Base-by-base conservation (phyloP, 2,888 invertebrate species). In the Bhutanitis thaidina region DNA sequence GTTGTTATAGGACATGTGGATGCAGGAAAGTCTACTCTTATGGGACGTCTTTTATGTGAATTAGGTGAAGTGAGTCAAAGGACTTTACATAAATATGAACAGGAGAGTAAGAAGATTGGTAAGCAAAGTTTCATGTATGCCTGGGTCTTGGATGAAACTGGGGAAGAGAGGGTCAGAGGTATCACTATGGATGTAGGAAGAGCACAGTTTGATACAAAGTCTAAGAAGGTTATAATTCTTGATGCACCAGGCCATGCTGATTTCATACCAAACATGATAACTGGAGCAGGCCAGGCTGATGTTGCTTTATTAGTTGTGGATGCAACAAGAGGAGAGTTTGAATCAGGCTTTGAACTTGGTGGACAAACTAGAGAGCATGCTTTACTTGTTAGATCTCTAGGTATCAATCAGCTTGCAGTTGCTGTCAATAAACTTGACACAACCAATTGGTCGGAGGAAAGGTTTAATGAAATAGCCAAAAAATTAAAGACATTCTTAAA, bases 201-300 rank as follows among this genome's bases (percentile, higher is more conserved):
- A 62, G 96, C 96, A 12, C 94, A 95, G 61, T 98, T 99, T 89
- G 96, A 97, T 82, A 97, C 98, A 0, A 92, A 93, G 48, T 92
- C 93, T 1, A 97, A 97, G 85, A 89, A 88, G 79, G 93, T 96
- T 0, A 95, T 94, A 0, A 86, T 99, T 39, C 87, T 99, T 51
- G 99, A 99, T 91, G 98, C 99, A 25, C 99, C 99, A 0, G 99
- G 99, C 0, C 99, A 99, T 80, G 98, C 97, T 76, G 99, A 99
- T 79, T 99, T 99, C 73, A 99, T 99, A 72, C 99, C 99, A 1
- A 99, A 99, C 70, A 99, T 99, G 99, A 99, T 99, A 62, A 96
- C 96, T 10, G 99, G 99, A 12, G 98, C 99, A 1, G 96, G 98
- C 0, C 98, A 99, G 82, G 99, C 99, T 1, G 99, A 99, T 88